A percentile compares a stretch with the other conserved stretches of the same genome.
These are phyloP conservation scores for Cherax destructor DNA, from an alignment of 1,140 invertebrate species.

Conservation along the genomic window DNA sequence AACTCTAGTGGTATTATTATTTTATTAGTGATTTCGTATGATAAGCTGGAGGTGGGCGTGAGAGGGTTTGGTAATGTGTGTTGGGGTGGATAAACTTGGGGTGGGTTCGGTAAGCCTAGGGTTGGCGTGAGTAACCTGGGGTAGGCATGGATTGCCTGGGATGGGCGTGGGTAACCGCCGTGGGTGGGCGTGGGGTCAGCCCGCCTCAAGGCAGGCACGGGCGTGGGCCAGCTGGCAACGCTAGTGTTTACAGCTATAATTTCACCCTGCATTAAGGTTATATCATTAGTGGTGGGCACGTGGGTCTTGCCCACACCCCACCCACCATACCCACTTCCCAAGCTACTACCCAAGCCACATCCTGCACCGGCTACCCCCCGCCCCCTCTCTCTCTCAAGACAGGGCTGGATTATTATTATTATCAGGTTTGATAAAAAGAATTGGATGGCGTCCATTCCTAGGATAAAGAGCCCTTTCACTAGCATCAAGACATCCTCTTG, in stretches of 20 bases:
- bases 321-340: background rate
- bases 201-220: background rate
- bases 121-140: background rate
- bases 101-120: background rate
- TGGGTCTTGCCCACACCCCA: background rate
- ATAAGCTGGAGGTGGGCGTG: too few relatives aligned
- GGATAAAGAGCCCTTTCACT: too few relatives aligned
- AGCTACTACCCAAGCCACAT: background rate
- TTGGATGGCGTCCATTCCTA: too few relatives aligned
- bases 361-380: too few relatives aligned
- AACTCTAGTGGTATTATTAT: too few relatives aligned
- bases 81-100: background rate
- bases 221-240: conserved; percentile 12
- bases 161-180: background rate
- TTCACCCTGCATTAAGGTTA: conserved; percentile 49
- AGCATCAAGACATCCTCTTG: too few relatives aligned
- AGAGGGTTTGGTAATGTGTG: too few relatives aligned
- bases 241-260: conserved; percentile 26
- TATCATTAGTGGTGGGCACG: conserved; percentile 50
- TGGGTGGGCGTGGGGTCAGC: background rate
- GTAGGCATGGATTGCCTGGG: background rate
- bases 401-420: too few relatives aligned
- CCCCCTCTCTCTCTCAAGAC: too few relatives aligned
- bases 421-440: too few relatives aligned
- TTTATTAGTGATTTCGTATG: too few relatives aligned